Conservation (phyloP, 2,113 vertebrate genomes). For the Penelope pileata region DNA sequence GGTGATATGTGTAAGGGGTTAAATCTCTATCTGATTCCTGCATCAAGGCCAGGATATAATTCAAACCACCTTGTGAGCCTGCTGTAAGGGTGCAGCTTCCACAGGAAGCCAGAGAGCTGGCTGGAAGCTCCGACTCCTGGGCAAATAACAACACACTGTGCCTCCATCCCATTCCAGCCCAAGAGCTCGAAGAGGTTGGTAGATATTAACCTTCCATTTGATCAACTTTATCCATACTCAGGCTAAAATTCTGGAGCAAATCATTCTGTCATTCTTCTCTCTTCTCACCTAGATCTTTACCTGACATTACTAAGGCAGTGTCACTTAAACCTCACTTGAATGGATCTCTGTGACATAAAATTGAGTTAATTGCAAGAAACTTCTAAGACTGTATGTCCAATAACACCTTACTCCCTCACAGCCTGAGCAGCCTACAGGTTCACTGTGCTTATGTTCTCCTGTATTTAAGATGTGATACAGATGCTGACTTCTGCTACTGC, state of each 20-base stretch:
- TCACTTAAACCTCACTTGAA: background rate
- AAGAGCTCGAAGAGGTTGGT: background rate
- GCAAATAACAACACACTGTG: background rate
- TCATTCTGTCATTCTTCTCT: background rate
- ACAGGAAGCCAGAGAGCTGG: background rate
- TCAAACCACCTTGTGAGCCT: background rate
- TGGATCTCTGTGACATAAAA: background rate
- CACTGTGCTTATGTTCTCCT: background rate
- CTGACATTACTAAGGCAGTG: background rate
- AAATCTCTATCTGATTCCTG: background rate
- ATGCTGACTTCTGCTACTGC: background rate
- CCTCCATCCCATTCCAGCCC: background rate
- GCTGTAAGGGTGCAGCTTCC: background rate
- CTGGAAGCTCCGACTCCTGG: background rate
- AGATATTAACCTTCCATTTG: background rate
- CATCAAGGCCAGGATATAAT: background rate
- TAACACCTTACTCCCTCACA: background rate
- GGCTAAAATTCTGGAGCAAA: background rate
- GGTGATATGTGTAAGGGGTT: background rate
- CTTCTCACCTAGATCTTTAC: background rate
- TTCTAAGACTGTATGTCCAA: background rate
- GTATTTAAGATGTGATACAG: background rate
- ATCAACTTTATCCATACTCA: background rate
- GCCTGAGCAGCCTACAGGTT: background rate
- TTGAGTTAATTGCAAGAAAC: background rate